These are phyloP conservation scores for Coelogynopora nodosa DNA, from an alignment of 2,888 invertebrate species.

Conservation along the genomic window DNA sequence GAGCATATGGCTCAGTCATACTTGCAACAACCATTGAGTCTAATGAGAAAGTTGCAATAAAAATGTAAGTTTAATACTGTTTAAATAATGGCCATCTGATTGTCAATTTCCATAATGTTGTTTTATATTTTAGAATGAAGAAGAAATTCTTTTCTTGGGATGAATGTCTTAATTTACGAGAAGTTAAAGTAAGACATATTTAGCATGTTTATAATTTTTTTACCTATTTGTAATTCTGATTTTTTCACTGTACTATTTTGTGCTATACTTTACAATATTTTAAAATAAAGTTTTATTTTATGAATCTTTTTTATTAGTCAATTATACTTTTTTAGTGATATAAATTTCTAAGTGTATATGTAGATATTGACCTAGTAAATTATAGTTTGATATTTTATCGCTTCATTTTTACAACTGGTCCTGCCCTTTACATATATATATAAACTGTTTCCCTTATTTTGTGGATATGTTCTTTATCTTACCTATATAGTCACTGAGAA, in stretches of 20 bases:
- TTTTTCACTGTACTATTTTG: no score
- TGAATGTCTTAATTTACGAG: conserved; percentile 93
- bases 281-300: no score
- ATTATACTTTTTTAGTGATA: no score
- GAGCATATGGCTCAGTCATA: conserved; percentile 94
- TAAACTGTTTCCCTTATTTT: no score
- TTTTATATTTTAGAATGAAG: conserved; percentile 73
- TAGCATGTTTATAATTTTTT: neutral
- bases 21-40: conserved; percentile 90
- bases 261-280: no score
- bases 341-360: no score
- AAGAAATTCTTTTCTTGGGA: conserved; percentile 99
- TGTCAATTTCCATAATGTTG: neutral
- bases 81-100: neutral
- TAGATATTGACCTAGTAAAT: no score
- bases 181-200: conserved; percentile 76
- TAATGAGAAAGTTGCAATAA: conserved; percentile 95
- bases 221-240: no score
- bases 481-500: conserved; percentile 78
- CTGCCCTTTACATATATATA: no score
- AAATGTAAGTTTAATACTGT: conserved; percentile 67
- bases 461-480: neutral
- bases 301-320: no score
- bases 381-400: no score
- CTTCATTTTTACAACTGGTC: no score